These are phyloP conservation scores for Medauroidea extradentata DNA, from an alignment of 1,140 invertebrate genomes.

Conservation along the genomic window DNA sequence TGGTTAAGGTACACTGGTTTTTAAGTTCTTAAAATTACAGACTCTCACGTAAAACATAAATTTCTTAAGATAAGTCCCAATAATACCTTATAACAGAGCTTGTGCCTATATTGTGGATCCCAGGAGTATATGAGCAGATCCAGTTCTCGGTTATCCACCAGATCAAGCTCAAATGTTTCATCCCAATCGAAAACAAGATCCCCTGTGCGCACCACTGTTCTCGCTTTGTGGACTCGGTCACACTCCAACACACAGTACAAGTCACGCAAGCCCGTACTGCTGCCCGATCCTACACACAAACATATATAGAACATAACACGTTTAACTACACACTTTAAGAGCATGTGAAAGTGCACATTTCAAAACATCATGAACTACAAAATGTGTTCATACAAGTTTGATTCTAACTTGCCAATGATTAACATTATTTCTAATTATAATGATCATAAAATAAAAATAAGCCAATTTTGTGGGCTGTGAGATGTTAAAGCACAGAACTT, in stretches of 20 bases:
- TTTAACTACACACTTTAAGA: too few species aligned
- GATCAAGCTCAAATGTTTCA: conserved; percentile 95
- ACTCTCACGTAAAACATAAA: not conserved
- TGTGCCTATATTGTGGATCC: conserved; percentile 94
- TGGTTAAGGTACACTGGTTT: not conserved
- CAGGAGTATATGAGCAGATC: conserved; percentile 97
- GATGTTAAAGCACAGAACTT: too few species aligned
- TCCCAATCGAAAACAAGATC: conserved; percentile 99
- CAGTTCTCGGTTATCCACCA: conserved; percentile 89
- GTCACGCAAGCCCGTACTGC: conserved; percentile 62
- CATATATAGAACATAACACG: too few species aligned
- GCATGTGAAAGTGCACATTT: too few species aligned
- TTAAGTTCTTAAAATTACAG: not conserved
- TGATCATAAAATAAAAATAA: too few species aligned
- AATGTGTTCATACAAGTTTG: too few species aligned
- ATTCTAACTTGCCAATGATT: too few species aligned
- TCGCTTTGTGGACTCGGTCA: conserved; percentile 93
- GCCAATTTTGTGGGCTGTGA: too few species aligned
- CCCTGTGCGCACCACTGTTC: conserved; percentile 94
- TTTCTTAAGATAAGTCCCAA: not conserved
- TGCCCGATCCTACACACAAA: not conserved
- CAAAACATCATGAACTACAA: too few species aligned
- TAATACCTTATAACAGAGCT: conserved; percentile 81
- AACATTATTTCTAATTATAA: too few species aligned
- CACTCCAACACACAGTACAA: conserved; percentile 96